Evolutionary conservation across 2,888 invertebrate genomes (phyloP).

Genomic region (Alloplasta piceator): DNA sequence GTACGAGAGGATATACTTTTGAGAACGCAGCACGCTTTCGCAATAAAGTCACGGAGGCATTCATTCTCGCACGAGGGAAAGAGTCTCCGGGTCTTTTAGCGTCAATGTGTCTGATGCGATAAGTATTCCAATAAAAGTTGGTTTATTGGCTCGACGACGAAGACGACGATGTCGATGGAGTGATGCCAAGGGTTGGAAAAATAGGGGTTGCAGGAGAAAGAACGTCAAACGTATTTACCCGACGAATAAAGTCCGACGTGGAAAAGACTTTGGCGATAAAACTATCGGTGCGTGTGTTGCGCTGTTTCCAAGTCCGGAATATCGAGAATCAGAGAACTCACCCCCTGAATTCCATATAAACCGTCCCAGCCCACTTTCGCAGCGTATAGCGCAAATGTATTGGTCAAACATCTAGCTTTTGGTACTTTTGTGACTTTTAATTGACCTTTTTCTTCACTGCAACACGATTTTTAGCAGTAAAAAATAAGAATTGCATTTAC

Average conservation of each 20-base stretch:
- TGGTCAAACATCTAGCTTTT: conserved; percentile 54
- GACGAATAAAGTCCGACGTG: conserved; percentile 45
- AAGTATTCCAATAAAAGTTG: conserved; percentile 76
- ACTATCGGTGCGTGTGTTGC: conserved; percentile 63
- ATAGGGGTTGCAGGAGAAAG: conserved; percentile 16
- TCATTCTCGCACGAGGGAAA: conserved; percentile 46
- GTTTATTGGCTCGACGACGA: conserved; percentile 68
- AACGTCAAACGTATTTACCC: conserved; percentile 70
- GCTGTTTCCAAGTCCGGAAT: conserved; percentile 57
- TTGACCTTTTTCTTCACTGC: conserved; percentile 52
- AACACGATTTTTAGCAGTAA: conserved; percentile 9
- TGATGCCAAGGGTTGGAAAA: neutral
- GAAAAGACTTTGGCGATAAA: conserved; percentile 69
- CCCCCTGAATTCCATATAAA: conserved; percentile 10
- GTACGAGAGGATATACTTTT: neutral
- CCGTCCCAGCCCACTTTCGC: conserved; percentile 59
- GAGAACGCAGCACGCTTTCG: conserved; percentile 34
- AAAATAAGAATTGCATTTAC: neutral
- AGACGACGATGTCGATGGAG: conserved; percentile 3
- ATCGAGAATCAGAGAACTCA: conserved; percentile 54
- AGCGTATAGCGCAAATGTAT: conserved; percentile 70
- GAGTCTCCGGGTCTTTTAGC: conserved; percentile 66
- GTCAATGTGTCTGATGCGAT: conserved; percentile 70
- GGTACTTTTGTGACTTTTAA: conserved; percentile 64
- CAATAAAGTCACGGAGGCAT: conserved; percentile 69